Evolutionary conservation across 2,888 invertebrate genomes (phyloP), one percentile per base, ranked within the genome.

Genomic region (Gymnoscelis rufifasciata): DNA sequence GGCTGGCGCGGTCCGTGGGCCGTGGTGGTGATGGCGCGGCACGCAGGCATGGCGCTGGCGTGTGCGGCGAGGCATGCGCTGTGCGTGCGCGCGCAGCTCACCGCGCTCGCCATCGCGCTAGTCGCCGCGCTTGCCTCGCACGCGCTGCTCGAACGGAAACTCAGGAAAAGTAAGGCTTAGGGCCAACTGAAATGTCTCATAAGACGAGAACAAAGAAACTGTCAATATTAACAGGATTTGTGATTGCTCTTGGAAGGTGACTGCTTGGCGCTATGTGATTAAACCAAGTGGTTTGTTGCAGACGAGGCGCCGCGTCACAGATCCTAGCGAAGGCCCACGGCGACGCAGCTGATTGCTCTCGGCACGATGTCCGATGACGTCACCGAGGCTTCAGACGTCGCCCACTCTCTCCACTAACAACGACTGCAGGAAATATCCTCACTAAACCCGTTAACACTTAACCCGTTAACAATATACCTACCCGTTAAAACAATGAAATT

Each of bases 31-130:
- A 68, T 72, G 24, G 75, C 83, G 37, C 78, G 87, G 1, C 83
- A 87, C 70, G 70, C 74, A 0, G 93, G 93, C 1, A 71, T 92
- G 47, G 90, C 91, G 6, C 68, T 92, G 0, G 92, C 92, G 6
- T 92, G 93, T 62, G 87, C 86, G 0, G 90, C 92, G 31, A 91
- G 93, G 28, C 90, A 91, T 41, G 71, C 90, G 38, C 80, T 93
- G 33, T 93, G 93, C 62, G 79, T 84, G 64, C 64, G 89, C 63
- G 56, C 89, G 57, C 83, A 89, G 66, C 67, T 86, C 50, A 68
- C 84, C 37, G 70, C 78, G 43, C 64, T 90, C 43, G 83, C 80
- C 0, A 70, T 71, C 0, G 74, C 90, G 56, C 83, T 90, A 23
- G 65, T 74, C 19, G 71, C 78, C 8, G 82, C 83, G 15, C 64